These are phyloP conservation scores for Chrysochloris asiatica DNA, from an alignment of 2,113 vertebrate species.

Conservation along the genomic window DNA sequence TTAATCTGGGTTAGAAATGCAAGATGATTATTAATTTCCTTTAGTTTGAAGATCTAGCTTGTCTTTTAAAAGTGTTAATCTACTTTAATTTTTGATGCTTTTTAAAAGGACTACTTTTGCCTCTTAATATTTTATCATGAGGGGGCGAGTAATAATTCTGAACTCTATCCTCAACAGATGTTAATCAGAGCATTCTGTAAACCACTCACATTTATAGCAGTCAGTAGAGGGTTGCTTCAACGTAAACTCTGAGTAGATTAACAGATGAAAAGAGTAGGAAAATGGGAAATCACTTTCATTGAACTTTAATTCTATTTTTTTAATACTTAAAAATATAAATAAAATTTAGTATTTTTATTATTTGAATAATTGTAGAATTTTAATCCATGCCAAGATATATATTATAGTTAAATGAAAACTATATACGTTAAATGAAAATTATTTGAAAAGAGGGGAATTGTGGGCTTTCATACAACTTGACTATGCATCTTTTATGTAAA, in stretches of 20 bases:
- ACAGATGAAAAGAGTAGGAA: not conserved
- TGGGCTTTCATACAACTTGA: not conserved
- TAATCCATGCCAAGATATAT: not conserved
- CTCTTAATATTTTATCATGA: not conserved
- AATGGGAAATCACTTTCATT: not conserved
- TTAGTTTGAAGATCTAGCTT: not conserved
- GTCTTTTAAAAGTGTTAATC: not conserved
- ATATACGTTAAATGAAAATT: too few species aligned
- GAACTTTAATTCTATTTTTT: not conserved
- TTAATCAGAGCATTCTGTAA: not conserved
- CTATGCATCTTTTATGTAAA: not conserved
- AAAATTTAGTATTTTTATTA: not conserved
- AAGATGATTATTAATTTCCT: not conserved
- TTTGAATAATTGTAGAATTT: conserved; percentile 41
- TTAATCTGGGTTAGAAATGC: not conserved
- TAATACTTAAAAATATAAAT: conserved; percentile 9
- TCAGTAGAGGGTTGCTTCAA: not conserved
- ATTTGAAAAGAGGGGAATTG: not conserved
- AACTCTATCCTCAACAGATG: not conserved
- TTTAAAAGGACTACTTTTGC: not conserved
- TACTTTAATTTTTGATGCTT: too few species aligned
- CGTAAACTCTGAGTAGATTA: not conserved
- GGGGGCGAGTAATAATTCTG: not conserved
- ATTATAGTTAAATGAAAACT: not conserved
- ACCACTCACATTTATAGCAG: too few species aligned